A percentile compares a stretch with the other conserved stretches of the same genome.
These are phyloP conservation scores for Dynastes maya DNA, from an alignment of 2,888 invertebrate species.

Conservation along the genomic window DNA sequence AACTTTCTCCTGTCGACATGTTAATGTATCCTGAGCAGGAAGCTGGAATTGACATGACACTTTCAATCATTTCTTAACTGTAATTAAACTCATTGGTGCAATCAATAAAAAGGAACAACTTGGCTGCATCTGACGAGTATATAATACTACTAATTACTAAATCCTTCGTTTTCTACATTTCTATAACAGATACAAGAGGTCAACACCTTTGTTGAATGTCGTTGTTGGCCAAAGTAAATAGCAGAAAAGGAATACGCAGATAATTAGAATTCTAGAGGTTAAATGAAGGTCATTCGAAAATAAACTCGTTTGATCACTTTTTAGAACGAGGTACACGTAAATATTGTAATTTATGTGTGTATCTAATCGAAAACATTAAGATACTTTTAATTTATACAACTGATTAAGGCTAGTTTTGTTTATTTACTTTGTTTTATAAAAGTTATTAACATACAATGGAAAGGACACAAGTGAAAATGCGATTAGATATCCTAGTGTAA, in stretches of 20 bases:
- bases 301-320: background rate
- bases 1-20: conserved; percentile 54
- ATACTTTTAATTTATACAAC: no score
- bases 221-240: background rate
- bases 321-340: background rate
- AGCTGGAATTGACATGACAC: conserved; percentile 47
- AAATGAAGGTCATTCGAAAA: conserved; percentile 15
- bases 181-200: background rate
- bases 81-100: conserved; percentile 31
- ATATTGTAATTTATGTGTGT: background rate
- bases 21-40: conserved; percentile 48
- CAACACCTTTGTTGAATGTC: no score
- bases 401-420: no score
- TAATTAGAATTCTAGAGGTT: background rate
- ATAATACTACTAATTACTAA: no score
- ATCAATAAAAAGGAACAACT: background rate
- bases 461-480: no score
- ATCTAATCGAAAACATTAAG: no score
- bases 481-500: no score
- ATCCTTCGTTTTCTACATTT: no score
- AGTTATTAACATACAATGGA: no score
- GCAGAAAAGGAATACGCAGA: background rate
- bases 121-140: no score
- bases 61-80: conserved; percentile 45
- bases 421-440: no score